A percentile compares a stretch with the other conserved stretches of the same genome.
Conservation (phyloP, 2,113 vertebrate genomes). For the Donacobius atricapilla region DNA sequence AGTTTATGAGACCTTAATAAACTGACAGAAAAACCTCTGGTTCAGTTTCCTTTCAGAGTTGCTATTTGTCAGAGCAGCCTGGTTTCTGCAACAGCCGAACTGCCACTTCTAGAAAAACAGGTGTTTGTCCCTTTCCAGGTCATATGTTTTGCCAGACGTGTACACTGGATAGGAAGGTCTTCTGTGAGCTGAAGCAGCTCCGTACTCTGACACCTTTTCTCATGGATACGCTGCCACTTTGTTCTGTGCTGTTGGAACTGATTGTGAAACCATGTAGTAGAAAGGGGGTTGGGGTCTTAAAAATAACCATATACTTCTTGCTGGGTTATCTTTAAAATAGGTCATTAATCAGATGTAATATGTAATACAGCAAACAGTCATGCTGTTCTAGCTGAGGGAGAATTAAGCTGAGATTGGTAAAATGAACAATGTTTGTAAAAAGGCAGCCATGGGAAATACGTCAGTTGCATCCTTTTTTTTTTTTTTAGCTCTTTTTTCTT, state of each 20-base stretch:
- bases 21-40: neutral
- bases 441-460: neutral
- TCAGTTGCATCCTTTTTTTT: neutral
- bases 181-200: neutral
- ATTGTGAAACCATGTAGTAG: neutral
- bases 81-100: neutral
- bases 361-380: neutral
- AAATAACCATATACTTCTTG: neutral
- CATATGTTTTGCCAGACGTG: neutral
- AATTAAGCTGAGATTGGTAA: neutral
- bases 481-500: fast-evolving
- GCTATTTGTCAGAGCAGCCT: neutral
- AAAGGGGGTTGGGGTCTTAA: neutral
- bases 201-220: fast-evolving
- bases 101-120: neutral
- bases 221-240: neutral
- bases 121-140: neutral
- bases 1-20: neutral
- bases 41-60: neutral
- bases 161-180: neutral
- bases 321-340: neutral
- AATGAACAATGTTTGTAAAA: neutral
- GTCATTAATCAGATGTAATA: neutral
- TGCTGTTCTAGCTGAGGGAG: neutral
- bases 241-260: neutral